phyloP scores from a whole-genome alignment of 1,140 invertebrate species.

The Stenopsyche tienmushanensis region DNA sequence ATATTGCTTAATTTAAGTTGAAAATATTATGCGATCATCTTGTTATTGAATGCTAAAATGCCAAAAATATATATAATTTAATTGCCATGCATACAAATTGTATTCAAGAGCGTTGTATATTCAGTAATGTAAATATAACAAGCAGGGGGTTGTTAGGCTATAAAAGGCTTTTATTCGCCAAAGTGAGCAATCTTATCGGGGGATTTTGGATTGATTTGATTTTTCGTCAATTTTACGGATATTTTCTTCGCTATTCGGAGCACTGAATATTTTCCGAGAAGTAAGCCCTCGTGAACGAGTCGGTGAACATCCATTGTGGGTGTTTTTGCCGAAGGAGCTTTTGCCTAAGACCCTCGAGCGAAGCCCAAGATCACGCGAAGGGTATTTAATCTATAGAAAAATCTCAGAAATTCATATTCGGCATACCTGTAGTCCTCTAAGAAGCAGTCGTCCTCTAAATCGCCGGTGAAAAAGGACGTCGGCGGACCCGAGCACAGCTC shows the following conservation, averaged over 20 bases:
- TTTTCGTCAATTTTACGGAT: slow-evolving; percentile 40
- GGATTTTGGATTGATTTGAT: slow-evolving; percentile 41
- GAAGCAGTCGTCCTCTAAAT: slow-evolving; percentile 31
- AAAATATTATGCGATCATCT: too few species aligned
- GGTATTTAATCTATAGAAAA: neutral
- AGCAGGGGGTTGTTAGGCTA: too few species aligned
- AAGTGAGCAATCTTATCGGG: slow-evolving; percentile 28
- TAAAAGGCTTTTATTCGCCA: neutral
- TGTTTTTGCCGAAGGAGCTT: slow-evolving; percentile 1
- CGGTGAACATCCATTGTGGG: slow-evolving; percentile 29
- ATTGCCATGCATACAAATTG: too few species aligned
- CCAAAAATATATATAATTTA: too few species aligned
- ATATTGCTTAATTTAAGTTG: too few species aligned
- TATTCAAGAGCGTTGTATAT: too few species aligned
- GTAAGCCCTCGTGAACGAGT: slow-evolving; percentile 1
- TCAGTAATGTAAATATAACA: too few species aligned
- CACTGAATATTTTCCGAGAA: neutral
- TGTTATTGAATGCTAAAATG: too few species aligned
- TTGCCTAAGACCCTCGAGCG: neutral
- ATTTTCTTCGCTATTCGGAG: too few species aligned
- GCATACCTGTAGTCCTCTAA: slow-evolving; percentile 11
- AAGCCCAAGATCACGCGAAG: neutral
- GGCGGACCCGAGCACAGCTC: slow-evolving; percentile 57
- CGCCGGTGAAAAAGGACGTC: slow-evolving; percentile 2
- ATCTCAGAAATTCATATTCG: neutral